Evolutionary conservation across 2,113 vertebrate species (phyloP), one percentile per base, ranked within the genome.

Genomic region (Dasyprocta punctata): DNA sequence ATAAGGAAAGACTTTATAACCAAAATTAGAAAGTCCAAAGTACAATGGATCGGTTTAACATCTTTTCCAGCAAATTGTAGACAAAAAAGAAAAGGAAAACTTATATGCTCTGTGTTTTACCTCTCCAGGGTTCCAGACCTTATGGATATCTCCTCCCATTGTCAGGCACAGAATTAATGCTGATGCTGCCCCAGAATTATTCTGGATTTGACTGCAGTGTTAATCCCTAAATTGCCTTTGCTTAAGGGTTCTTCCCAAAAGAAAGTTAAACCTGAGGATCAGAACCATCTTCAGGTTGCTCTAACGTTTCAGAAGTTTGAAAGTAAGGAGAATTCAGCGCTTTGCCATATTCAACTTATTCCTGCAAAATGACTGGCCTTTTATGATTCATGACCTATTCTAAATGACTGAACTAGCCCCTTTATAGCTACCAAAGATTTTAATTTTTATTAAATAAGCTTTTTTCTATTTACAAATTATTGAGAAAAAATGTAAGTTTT

Each of bases 51-150:
- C 49, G 24, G 8, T 81, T 90, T 52, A 61, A 36, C 38, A 24
- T 67, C 54, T 93, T 80, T 90, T 41, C 47, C 75, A 67, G 85
- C 81, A 96, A 93, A 75, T 54, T 28, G 69, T 44, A 93, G 38
- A 47, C 44, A 19, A 47, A 93, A 80, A 94, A 3, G 30, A 75
- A 92, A 77, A 26, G 4, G 7, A 94, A 1, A 28, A 63, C 30
- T 47, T 17, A 44, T 20, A 11, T 69, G 30, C 28, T 88, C 60
- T 33, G 20, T 52, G 75, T 85, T 75, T 71, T 58, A 11, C 3
- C 5, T 61, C 49, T 69, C 60, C 52, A 54, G 83, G 41, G 20
- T 54, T 89, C 44, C 47, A 67, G 3, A 47, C 33, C 9, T 54
- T 69, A 2, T 2, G 4, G n/a, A 1, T 67, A 5, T 67, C 65